A percentile compares a stretch with the other conserved stretches of the same genome.
Conservation (phyloP, 1,140 invertebrate species). For the Magallana gigas region DNA sequence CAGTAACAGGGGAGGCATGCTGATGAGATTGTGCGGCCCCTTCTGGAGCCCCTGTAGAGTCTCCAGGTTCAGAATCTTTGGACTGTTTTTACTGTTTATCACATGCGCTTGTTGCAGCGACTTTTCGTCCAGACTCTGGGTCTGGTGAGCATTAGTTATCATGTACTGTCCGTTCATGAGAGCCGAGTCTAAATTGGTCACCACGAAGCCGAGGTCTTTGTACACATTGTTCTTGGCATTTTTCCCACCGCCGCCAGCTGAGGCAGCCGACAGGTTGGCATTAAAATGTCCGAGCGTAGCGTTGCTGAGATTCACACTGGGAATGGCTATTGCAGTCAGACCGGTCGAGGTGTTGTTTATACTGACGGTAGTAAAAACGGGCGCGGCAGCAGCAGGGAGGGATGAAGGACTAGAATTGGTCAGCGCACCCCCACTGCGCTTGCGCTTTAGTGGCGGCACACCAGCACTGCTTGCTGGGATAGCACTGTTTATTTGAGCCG, state of each 20-base stretch:
- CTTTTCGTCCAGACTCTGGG: conserved; percentile 57
- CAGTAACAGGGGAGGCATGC: conserved; percentile 65
- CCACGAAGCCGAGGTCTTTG: conserved; percentile 72
- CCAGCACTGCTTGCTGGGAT: conserved; percentile 43
- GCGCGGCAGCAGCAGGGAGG: conserved; percentile 39
- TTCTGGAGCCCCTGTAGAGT: conserved; percentile 63
- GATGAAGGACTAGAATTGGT: conserved; percentile 52
- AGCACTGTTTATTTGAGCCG: conserved; percentile 47
- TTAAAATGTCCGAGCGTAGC: conserved; percentile 66
- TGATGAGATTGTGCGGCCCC: conserved; percentile 60
- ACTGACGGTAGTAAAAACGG: conserved; percentile 54
- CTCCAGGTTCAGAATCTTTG: conserved; percentile 63
- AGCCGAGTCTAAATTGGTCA: conserved; percentile 69
- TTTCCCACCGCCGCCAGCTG: conserved; percentile 35
- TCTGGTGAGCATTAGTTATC: conserved; percentile 65
- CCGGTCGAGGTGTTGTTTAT: conserved; percentile 61
- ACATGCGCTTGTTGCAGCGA: conserved; percentile 61
- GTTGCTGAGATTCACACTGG: conserved; percentile 71
- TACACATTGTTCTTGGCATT: conserved; percentile 67
- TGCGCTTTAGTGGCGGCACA: conserved; percentile 57
- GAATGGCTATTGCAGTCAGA: conserved; percentile 71
- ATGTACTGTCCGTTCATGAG: conserved; percentile 72
- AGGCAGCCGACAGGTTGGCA: conserved; percentile 60
- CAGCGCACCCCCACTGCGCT: conserved; percentile 58
- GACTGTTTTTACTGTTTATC: conserved; percentile 46